Evolutionary conservation across 2,797 vertebrate species (phyloP).

Genomic region (Manis javanica): DNA sequence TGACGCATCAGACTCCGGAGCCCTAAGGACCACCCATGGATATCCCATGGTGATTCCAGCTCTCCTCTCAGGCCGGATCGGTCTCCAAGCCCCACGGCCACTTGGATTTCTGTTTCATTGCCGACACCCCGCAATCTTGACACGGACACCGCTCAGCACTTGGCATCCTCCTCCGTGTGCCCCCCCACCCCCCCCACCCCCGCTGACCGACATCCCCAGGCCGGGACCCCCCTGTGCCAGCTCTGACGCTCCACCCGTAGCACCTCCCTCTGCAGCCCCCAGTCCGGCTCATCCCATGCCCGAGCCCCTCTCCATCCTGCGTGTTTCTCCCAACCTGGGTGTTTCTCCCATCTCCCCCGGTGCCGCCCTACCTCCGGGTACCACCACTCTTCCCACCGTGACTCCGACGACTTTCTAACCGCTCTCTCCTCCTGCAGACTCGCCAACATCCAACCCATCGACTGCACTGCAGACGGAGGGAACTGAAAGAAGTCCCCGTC

Average conservation of each 20-base stretch:
- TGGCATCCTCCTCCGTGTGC: rapidly evolving
- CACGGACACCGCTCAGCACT: background rate
- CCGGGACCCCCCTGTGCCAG: background rate
- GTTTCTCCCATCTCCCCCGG: background rate
- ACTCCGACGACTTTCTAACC: background rate
- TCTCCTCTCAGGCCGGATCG: background rate
- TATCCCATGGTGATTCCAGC: rapidly evolving
- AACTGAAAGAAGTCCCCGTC: background rate
- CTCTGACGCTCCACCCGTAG: background rate
- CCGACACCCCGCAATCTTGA: background rate
- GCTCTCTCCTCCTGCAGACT: background rate
- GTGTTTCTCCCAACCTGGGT: background rate
- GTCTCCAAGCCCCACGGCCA: background rate
- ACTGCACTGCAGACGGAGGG: background rate
- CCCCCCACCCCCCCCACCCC: background rate
- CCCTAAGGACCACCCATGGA: background rate
- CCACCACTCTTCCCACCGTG: background rate
- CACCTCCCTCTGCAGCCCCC: too few relatives aligned
- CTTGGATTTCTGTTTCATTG: rapidly evolving
- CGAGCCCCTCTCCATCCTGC: too few relatives aligned
- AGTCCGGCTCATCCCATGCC: rapidly evolving
- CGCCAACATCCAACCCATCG: background rate
- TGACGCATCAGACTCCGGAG: background rate
- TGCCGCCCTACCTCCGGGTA: rapidly evolving
- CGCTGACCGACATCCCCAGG: background rate